phyloP scores from a whole-genome alignment of 2,113 vertebrate genomes.

The Castor canadensis region DNA sequence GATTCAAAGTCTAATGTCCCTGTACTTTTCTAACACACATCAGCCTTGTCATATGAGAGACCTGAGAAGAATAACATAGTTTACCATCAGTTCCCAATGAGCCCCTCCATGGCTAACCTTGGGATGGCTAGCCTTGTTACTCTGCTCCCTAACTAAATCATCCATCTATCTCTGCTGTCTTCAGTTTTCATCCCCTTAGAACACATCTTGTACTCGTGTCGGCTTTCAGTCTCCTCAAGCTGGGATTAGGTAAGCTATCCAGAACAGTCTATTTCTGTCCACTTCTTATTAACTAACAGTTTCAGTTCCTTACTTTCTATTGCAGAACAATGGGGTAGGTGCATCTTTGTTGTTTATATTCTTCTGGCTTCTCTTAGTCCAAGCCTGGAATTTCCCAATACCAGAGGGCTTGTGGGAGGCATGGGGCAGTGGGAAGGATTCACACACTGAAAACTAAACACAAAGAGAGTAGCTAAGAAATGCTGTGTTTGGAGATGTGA shows the following conservation, averaged over 20 bases:
- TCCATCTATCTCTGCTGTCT: neutral
- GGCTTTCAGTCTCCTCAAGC: neutral
- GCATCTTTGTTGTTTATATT: neutral
- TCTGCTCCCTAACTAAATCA: neutral
- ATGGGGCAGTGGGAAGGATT: neutral
- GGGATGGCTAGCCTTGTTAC: neutral
- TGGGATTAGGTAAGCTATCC: neutral
- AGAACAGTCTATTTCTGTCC: neutral
- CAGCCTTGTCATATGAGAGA: neutral
- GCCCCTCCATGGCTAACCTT: no score
- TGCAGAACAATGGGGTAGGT: no score
- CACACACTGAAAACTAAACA: no score
- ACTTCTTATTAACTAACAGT: no score
- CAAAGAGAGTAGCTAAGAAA: neutral
- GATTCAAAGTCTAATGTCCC: neutral
- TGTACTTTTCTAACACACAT: neutral
- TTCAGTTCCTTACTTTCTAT: neutral
- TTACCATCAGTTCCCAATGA: neutral
- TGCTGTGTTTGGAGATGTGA: neutral
- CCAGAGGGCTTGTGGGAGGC: neutral
- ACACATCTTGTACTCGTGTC: neutral
- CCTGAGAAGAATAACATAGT: neutral
- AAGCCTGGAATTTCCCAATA: neutral
- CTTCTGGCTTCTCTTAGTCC: neutral
- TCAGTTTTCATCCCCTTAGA: neutral